Percentiles rank a stretch among this genome's conserved stretches.
Conservation (phyloP, 2,113 vertebrate species). For the Microcebus lehilahytsara region DNA sequence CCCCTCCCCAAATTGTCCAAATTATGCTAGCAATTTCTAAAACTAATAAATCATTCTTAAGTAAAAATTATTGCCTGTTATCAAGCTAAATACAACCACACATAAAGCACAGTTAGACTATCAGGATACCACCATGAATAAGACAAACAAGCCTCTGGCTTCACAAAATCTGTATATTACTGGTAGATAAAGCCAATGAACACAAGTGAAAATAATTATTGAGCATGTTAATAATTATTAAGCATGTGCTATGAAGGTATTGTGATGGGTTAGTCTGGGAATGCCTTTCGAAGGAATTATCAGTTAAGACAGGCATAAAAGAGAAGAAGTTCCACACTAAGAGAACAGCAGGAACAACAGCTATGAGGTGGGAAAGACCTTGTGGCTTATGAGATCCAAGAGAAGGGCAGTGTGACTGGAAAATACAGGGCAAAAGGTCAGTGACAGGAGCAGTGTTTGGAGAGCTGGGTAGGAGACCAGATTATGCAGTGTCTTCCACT, state of each 20-base stretch:
- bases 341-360: background rate
- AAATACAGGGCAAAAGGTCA: background rate
- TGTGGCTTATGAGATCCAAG: background rate
- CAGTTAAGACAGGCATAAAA: background rate
- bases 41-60: background rate
- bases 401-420: background rate
- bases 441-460: background rate
- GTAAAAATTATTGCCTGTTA: background rate
- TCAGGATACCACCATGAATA: background rate
- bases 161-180: background rate
- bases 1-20: background rate
- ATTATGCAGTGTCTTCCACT: accelerated
- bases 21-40: background rate
- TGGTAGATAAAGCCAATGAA: background rate
- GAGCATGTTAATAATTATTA: too few species aligned
- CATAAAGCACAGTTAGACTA: background rate
- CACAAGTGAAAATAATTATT: background rate
- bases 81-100: background rate
- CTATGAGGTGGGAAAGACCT: background rate
- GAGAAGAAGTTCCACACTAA: background rate
- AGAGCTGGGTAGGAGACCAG: background rate
- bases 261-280: too few species aligned
- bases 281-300: background rate
- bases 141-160: background rate
- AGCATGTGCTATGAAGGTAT: background rate